phyloP scores from a whole-genome alignment of 2,888 invertebrate genomes.

The Catocala sponsa region DNA sequence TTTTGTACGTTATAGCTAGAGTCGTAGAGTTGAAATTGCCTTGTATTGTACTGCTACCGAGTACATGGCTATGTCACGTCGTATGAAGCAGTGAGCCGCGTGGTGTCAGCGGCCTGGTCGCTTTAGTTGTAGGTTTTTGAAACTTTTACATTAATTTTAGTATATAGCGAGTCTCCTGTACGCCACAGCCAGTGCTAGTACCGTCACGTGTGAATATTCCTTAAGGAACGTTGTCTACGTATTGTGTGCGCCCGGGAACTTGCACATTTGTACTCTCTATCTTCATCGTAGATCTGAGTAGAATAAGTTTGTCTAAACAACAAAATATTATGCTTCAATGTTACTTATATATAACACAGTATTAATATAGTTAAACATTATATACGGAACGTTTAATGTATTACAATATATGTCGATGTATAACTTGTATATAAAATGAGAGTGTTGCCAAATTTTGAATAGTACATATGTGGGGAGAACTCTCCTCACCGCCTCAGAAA shows the following conservation, averaged over 20 bases:
- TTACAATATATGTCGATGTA: constrained; percentile 24
- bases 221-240: neutral
- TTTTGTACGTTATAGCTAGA: neutral
- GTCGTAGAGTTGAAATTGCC: neutral
- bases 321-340: constrained; percentile 20
- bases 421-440: constrained; percentile 25
- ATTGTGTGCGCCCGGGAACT: neutral
- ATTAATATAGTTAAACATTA: constrained; percentile 22
- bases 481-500: constrained; percentile 16
- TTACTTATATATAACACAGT: constrained; percentile 31
- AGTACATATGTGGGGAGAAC: constrained; percentile 44
- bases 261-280: neutral
- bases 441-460: constrained; percentile 76
- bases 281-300: constrained; percentile 42
- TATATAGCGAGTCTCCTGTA: constrained; percentile 4
- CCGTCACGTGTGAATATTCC: neutral
- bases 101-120: neutral
- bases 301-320: constrained; percentile 14
- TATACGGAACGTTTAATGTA: neutral
- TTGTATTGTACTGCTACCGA: neutral
- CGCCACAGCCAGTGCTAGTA: no score
- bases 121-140: constrained; percentile 54
- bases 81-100: neutral
- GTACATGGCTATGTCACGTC: neutral
- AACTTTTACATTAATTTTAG: constrained; percentile 57